Base-by-base conservation (phyloP, 2,113 vertebrate genomes). In the Lycaon pictus region DNA sequence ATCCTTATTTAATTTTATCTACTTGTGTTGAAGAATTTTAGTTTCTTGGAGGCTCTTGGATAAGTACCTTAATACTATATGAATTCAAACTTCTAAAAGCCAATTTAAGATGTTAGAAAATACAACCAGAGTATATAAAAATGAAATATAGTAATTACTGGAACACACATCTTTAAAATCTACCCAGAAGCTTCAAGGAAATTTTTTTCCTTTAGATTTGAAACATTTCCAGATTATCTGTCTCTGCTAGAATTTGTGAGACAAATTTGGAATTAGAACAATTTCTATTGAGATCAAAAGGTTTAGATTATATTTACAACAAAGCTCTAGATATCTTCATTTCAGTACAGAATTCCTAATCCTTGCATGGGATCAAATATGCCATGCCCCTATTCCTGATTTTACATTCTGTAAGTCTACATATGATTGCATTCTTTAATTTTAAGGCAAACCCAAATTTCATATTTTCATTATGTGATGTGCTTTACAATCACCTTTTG, bases 31-130 rank as follows among this genome's bases (percentile, higher is more conserved):
- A 84, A 88, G 10, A 87, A 90, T 84, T 87, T 94, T 37, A 83
- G 29, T 65, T 87, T 92, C 37, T 89, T 92, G 15, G 53, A 96
- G 35, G 25, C 11, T 86, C 76, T 82, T 96, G 27, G 17, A 67
- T 97, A 89, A 89, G 63, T 77, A 69, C 7, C 8, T 93, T 80
- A 87, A 62, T 76, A 22, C 29, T 88, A 17, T 81, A 95, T 76
- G 53, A 94, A 88, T 69, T 93, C 20, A 85, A 76, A 63, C 27
- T 88, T 84, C 56, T 53, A 90, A 87, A 96, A 89, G 4, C 4
- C 48, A 94, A 82, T 96, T 97, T 16, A 92, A 92, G 97, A 92
- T 60, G 4, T 67, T 80, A 92, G 16, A 43, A 96, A 97, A 89
- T 93, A 95, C 43, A 89, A 60, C 12, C 9, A 7, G 7, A 93